Base-by-base conservation (phyloP, 2,797 vertebrate genomes). In the Ficedula albicollis region DNA sequence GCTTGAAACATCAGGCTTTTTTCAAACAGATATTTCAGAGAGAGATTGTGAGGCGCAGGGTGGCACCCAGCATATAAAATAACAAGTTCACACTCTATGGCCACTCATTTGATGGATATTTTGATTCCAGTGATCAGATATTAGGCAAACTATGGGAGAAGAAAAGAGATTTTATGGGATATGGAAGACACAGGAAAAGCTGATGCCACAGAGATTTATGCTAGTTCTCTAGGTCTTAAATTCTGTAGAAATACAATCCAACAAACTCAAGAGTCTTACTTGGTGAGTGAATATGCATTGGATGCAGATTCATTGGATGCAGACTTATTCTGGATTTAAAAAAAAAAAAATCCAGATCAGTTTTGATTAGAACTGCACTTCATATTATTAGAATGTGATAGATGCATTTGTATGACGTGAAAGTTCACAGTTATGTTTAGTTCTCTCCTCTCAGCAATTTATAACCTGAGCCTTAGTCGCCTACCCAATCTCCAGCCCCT, bases 391-490 rank as follows among this genome's bases (percentile, higher is more conserved):
- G 81, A 92, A 66, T 18, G 29, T 95, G 95, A 93, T 59, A 41
- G 87, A 96, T 96, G 75, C 70, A 38, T 87, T 75, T 68, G 55
- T 52, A 26, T 78, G 62, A 89, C 66, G 41, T 73, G 21, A 56
- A 86, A 81, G 59, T 72, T 85, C 48, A 73, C 48, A 70, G 69
- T 54, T 76, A 54, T 15, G 30, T 81, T 95, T 68, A 48, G 67
- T 64, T 94, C 87, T 93, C 49, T 84, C 68, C 51, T 87, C 55
- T 81, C 87, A 77, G 55, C 44, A 91, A 96, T 95, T 91, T 84
- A 34, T 87, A 90, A 75, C 82, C 74, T 23, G 15, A 43, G 55
- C 49, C 80, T 97, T 94, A 94, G 68, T 96, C 93, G 95, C 64
- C 90, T 78, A 85, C 52, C 81, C 84, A 96, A 96, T 97, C 77